Evolutionary conservation across 2,888 invertebrate species (phyloP).

Genomic region (Junonia oenone): DNA sequence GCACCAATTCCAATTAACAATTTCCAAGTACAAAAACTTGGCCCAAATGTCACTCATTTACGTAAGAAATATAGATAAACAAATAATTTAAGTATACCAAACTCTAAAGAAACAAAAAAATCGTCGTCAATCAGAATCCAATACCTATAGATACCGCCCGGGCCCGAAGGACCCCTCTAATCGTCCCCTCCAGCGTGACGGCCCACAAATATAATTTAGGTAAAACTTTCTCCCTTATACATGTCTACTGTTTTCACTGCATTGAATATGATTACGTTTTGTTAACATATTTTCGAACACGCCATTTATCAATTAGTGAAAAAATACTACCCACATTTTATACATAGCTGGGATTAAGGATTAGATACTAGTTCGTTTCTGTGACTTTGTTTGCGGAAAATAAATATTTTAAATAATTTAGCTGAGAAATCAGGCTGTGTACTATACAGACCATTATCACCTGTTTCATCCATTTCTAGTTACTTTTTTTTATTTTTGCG

Average conservation of each 20-base stretch:
- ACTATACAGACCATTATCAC: too few species aligned
- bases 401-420: too few species aligned
- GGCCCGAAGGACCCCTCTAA: constrained; percentile 69
- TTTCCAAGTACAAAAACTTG: too few species aligned
- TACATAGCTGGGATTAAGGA: too few species aligned
- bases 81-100: background rate
- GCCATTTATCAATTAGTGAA: constrained; percentile 20
- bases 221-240: constrained; percentile 71
- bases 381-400: too few species aligned
- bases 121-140: constrained; percentile 27
- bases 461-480: too few species aligned
- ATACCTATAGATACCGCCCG: constrained; percentile 52
- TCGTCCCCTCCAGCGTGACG: constrained; percentile 74
- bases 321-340: background rate
- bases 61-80: background rate
- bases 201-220: constrained; percentile 80
- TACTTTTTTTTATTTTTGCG: too few species aligned
- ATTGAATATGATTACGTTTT: constrained; percentile 46
- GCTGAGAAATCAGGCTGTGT: too few species aligned
- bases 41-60: too few species aligned
- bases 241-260: constrained; percentile 61
- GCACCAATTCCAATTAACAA: too few species aligned
- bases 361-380: too few species aligned
- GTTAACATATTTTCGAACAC: constrained; percentile 24
- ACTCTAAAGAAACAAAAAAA: constrained; percentile 1